Percentiles rank a stretch among this genome's conserved stretches.
phyloP scores from a whole-genome alignment of 2,888 invertebrate genomes.

The Pogonocherus hispidulus region DNA sequence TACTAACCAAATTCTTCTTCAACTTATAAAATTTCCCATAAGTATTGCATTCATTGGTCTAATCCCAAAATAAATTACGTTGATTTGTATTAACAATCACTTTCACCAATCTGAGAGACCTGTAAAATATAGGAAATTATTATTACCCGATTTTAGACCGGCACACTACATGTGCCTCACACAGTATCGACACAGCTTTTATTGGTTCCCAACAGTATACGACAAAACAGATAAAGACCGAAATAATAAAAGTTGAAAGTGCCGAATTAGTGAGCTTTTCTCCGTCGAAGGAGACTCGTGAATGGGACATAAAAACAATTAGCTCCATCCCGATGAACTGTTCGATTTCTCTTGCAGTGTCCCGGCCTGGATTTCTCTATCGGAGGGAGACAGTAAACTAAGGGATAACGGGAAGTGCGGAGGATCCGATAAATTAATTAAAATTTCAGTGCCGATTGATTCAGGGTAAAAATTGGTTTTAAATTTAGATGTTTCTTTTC shows the following conservation, averaged over 20 bases:
- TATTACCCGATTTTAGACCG: too few relatives aligned
- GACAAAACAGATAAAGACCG: conserved; percentile 19
- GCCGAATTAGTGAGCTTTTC: conserved; percentile 32
- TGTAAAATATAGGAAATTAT: too few relatives aligned
- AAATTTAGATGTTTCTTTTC: not conserved
- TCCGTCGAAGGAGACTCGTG: conserved; percentile 21
- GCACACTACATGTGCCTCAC: too few relatives aligned
- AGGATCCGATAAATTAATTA: conserved; percentile 20
- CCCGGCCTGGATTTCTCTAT: conserved; percentile 12
- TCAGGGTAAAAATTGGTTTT: not conserved
- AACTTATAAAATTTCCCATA: too few relatives aligned
- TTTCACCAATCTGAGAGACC: too few relatives aligned
- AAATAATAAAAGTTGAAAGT: conserved; percentile 39
- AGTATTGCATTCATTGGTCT: too few relatives aligned
- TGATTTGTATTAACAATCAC: too few relatives aligned
- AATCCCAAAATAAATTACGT: too few relatives aligned
- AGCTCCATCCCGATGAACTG: conserved; percentile 26
- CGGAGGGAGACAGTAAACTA: conserved; percentile 13
- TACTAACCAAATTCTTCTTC: too few relatives aligned
- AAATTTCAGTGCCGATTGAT: not conserved
- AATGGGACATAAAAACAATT: conserved; percentile 36
- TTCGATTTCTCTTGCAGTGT: conserved; percentile 27
- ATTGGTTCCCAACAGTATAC: conserved; percentile 2
- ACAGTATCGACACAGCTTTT: not conserved
- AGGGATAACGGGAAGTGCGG: conserved; percentile 11